Conservation (phyloP, 2,888 invertebrate genomes). For the Xiphydria camelus region DNA sequence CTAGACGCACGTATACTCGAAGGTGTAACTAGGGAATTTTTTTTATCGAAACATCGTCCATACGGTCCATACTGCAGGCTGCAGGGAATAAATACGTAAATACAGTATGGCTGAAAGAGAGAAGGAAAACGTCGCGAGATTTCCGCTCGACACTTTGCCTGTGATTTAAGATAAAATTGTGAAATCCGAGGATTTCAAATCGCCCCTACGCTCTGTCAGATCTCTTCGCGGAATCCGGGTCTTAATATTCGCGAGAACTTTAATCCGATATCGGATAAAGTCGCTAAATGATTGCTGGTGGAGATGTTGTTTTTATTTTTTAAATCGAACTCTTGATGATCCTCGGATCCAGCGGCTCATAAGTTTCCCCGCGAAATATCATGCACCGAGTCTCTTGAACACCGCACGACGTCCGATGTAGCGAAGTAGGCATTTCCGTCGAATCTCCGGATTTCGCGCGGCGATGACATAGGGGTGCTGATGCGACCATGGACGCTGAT, state of each 20-base stretch:
- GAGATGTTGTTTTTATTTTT: conserved; percentile 32
- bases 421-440: conserved; percentile 1
- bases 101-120: conserved; percentile 50
- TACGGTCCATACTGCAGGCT: neutral
- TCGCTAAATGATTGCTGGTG: conserved; percentile 1
- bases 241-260: neutral
- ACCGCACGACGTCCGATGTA: conserved; percentile 10
- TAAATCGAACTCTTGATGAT: conserved; percentile 24
- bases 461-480: conserved; percentile 3
- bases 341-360: conserved; percentile 16
- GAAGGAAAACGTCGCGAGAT: conserved; percentile 30
- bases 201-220: neutral
- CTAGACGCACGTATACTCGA: too few species aligned
- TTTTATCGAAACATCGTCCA: neutral
- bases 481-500: conserved; percentile 44
- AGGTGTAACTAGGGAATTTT: conserved; percentile 3
- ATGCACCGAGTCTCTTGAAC: conserved; percentile 16
- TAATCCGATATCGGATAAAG: neutral
- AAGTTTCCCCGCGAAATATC: conserved; percentile 14
- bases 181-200: conserved; percentile 8
- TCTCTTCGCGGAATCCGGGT: conserved; percentile 1
- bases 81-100: conserved; percentile 44
- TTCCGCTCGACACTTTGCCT: conserved; percentile 26
- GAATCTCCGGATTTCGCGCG: conserved; percentile 9
- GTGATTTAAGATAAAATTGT: conserved; percentile 18